These are phyloP conservation scores for Strigamia crassipes DNA, from an alignment of 2,888 invertebrate species.

Conservation along the genomic window DNA sequence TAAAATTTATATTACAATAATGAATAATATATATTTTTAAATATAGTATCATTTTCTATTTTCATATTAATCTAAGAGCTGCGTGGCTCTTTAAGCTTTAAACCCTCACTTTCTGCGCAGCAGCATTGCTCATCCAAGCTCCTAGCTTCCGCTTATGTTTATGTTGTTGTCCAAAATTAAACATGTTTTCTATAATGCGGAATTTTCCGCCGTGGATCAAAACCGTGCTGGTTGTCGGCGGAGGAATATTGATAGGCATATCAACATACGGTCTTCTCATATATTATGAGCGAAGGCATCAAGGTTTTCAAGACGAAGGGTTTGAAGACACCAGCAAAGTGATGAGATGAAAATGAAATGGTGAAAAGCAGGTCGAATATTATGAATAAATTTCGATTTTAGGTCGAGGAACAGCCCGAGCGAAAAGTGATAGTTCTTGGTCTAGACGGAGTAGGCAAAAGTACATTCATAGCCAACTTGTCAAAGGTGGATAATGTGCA, in stretches of 20 bases:
- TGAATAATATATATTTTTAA: neutral
- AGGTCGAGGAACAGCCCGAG: slow-evolving; percentile 41
- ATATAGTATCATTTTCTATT: neutral
- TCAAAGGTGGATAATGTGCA: slow-evolving; percentile 49
- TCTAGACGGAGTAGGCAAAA: slow-evolving; percentile 53
- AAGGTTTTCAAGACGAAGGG: slow-evolving; percentile 49
- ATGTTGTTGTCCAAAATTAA: slow-evolving; percentile 22
- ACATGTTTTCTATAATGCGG: slow-evolving; percentile 45
- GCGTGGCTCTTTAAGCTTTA: neutral
- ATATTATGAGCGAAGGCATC: slow-evolving; percentile 46
- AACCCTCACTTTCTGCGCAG: neutral
- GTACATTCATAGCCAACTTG: slow-evolving; percentile 52
- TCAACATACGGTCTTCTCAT: slow-evolving; percentile 48
- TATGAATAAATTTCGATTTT: slow-evolving; percentile 8
- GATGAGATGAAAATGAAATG: neutral
- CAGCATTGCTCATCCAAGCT: neutral
- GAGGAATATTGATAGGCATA: slow-evolving; percentile 49
- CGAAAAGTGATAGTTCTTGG: slow-evolving; percentile 53
- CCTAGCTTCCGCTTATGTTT: neutral
- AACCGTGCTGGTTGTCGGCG: slow-evolving; percentile 49
- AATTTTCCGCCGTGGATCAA: slow-evolving; percentile 47
- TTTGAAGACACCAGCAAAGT: slow-evolving; percentile 49
- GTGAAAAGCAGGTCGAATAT: neutral
- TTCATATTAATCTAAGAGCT: neutral
- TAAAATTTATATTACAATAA: neutral